Conservation (phyloP, 2,797 vertebrate genomes). For the Lerista edwardsae region DNA sequence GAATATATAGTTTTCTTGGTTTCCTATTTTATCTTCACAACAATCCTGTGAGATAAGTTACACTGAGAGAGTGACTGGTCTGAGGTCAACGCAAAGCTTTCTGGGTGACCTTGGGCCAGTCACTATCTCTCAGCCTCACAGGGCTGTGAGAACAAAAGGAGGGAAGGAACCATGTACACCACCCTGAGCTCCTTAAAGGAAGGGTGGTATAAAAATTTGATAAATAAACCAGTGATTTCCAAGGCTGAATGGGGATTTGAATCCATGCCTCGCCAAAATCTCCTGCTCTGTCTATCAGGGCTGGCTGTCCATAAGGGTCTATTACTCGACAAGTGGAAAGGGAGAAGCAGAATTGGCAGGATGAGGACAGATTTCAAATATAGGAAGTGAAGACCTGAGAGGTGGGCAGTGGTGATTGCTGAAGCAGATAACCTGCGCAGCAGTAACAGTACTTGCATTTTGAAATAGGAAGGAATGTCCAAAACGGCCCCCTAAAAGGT, state of each 20-base stretch:
- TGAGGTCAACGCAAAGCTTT: no score
- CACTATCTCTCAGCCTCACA: no score
- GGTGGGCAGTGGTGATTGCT: background rate
- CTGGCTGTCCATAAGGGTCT: background rate
- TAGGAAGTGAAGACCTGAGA: background rate
- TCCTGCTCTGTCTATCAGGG: no score
- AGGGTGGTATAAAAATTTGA: no score
- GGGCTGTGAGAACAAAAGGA: no score
- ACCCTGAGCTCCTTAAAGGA: no score
- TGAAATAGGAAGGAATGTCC: background rate
- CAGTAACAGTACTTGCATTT: background rate
- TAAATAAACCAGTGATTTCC: background rate
- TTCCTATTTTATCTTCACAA: background rate
- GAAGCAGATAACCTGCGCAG: background rate
- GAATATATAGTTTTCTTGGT: background rate
- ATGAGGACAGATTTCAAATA: background rate
- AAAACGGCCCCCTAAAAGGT: background rate
- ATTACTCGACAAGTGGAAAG: background rate
- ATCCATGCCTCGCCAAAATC: background rate
- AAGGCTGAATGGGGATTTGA: background rate
- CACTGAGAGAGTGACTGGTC: no score
- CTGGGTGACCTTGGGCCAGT: no score
- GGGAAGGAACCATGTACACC: no score
- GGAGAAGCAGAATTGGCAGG: no score
- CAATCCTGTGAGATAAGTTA: background rate